phyloP scores from a whole-genome alignment of 2,797 vertebrate species.

The Ctenochaetus hawaiiensis region DNA sequence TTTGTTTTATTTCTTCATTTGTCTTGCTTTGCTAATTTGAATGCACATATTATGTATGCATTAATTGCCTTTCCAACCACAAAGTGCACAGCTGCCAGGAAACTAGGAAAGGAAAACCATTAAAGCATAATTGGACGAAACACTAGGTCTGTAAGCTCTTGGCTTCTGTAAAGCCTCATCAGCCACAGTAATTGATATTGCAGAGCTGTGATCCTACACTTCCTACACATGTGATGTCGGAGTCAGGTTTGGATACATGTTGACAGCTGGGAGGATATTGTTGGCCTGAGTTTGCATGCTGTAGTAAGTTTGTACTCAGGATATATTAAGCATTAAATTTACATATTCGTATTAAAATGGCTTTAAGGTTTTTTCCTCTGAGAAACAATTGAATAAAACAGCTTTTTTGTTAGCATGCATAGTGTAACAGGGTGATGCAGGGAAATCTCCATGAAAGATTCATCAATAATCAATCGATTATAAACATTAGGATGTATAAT shows the following conservation, averaged over 20 bases:
- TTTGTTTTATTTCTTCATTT: not conserved
- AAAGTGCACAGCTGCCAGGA: slow-evolving; percentile 19
- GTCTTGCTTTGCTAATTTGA: slow-evolving; percentile 20
- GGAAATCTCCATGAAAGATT: not conserved
- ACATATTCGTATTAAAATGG: slow-evolving; percentile 21
- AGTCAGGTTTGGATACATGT: slow-evolving; percentile 57
- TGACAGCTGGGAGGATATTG: slow-evolving; percentile 62
- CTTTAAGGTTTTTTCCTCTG: not conserved
- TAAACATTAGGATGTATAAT: not conserved
- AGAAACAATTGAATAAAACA: not conserved
- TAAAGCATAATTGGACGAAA: slow-evolving; percentile 46
- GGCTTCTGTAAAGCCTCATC: slow-evolving; percentile 47
- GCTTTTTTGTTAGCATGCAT: not conserved
- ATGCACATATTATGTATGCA: not conserved
- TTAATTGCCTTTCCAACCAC: not conserved
- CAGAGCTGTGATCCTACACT: slow-evolving; percentile 47
- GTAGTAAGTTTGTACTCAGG: slow-evolving; percentile 9
- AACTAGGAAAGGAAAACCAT: slow-evolving; percentile 42
- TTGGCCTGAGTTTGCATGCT: slow-evolving; percentile 14
- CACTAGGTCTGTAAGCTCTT: slow-evolving; percentile 32
- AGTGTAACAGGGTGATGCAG: not conserved
- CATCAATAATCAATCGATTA: not conserved
- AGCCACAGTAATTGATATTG: slow-evolving; percentile 57
- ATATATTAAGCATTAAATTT: slow-evolving; percentile 13
- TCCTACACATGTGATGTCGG: slow-evolving; percentile 57